Percentiles rank a stretch among this genome's conserved stretches.
phyloP scores from a whole-genome alignment of 2,888 invertebrate genomes.

The Troides oblongomaculatus region DNA sequence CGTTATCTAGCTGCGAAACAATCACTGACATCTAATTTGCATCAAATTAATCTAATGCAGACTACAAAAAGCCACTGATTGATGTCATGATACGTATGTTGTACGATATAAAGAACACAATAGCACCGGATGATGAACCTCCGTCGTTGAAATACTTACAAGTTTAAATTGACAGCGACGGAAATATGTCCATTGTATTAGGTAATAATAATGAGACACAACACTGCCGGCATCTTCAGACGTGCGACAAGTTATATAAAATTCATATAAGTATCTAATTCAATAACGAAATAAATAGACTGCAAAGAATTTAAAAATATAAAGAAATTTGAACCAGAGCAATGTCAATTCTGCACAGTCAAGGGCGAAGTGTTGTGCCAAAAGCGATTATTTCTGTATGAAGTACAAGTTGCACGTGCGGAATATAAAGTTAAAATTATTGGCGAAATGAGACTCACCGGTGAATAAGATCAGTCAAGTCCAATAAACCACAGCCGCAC shows the following conservation, averaged over 20 bases:
- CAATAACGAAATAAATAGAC: neutral
- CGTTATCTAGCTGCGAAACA: slow-evolving; percentile 10
- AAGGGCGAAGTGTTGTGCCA: slow-evolving; percentile 66
- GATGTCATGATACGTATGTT: slow-evolving; percentile 23
- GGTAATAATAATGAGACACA: slow-evolving; percentile 14
- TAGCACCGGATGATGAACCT: slow-evolving; percentile 26
- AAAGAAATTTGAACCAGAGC: slow-evolving; percentile 37
- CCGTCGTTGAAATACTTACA: slow-evolving; percentile 23
- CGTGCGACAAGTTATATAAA: neutral
- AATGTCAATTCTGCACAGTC: slow-evolving; percentile 38
- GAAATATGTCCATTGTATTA: slow-evolving; percentile 28
- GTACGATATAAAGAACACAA: slow-evolving; percentile 29
- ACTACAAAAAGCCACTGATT: slow-evolving; percentile 18
- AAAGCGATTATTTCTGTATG: slow-evolving; percentile 64
- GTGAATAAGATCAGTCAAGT: slow-evolving; percentile 49
- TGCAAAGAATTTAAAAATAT: slow-evolving; percentile 28
- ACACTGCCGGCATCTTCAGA: neutral
- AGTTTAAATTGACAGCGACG: slow-evolving; percentile 24
- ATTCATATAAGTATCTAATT: slow-evolving; percentile 9
- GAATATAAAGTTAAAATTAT: slow-evolving; percentile 52
- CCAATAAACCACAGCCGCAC: slow-evolving; percentile 59
- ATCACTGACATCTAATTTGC: slow-evolving; percentile 19
- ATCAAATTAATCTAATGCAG: slow-evolving; percentile 13
- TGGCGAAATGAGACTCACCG: slow-evolving; percentile 56
- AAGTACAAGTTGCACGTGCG: slow-evolving; percentile 38